Evolutionary conservation across 2,888 invertebrate species (phyloP).

Genomic region (Agrochola lota): DNA sequence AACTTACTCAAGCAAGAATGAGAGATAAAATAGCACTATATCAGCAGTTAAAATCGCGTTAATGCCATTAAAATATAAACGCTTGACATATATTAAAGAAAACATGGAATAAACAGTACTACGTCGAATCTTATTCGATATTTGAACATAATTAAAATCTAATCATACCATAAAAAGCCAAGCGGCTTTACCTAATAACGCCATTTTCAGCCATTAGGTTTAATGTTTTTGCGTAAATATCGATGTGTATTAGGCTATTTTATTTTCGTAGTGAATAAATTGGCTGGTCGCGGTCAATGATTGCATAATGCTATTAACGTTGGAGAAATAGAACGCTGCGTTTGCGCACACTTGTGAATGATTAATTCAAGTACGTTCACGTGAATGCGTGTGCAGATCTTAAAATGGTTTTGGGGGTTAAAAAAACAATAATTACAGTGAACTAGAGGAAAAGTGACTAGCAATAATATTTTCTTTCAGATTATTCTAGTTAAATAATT

Average conservation of each 20-base stretch:
- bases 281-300: slow-evolving; percentile 39
- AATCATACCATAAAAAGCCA: slow-evolving; percentile 53
- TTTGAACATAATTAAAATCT: slow-evolving; percentile 58
- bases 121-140: slow-evolving; percentile 38
- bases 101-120: slow-evolving; percentile 28
- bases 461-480: neutral
- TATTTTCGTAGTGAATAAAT: slow-evolving; percentile 55
- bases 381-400: neutral
- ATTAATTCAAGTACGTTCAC: slow-evolving; percentile 40
- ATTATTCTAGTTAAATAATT: neutral
- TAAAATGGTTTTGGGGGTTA: neutral
- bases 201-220: slow-evolving; percentile 26
- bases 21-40: neutral
- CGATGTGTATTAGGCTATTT: slow-evolving; percentile 56
- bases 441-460: neutral
- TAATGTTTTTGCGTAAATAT: slow-evolving; percentile 53
- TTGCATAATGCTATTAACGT: slow-evolving; percentile 58
- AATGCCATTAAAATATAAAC: slow-evolving; percentile 38
- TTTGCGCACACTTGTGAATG: slow-evolving; percentile 47
- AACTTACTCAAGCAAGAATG: neutral
- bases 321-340: slow-evolving; percentile 57
- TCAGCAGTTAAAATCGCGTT: slow-evolving; percentile 9
- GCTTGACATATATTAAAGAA: slow-evolving; percentile 34
- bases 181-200: slow-evolving; percentile 31
- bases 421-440: neutral